These are phyloP conservation scores for Ceuthmochares aereus DNA, from an alignment of 2,113 vertebrate genomes.

Conservation along the genomic window DNA sequence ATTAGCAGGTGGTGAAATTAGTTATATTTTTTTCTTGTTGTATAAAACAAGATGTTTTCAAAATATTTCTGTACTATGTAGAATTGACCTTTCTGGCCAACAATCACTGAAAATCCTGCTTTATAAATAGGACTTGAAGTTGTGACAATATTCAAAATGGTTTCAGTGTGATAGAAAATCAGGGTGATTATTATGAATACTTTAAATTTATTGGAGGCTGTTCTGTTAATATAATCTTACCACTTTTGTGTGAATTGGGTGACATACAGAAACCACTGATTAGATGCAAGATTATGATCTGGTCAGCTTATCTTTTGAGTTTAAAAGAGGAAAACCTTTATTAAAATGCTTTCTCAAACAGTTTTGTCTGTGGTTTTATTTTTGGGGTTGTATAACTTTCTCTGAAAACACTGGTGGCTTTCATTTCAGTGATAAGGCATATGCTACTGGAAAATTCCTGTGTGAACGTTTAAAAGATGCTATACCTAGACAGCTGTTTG, in stretches of 20 bases:
- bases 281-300: neutral
- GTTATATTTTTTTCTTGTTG: neutral
- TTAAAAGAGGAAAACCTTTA: neutral
- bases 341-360: neutral
- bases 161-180: neutral
- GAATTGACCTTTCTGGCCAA: neutral
- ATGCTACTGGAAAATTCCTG: constrained; percentile 85
- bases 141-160: neutral
- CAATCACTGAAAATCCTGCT: neutral
- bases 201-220: neutral
- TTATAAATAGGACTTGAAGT: neutral
- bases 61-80: neutral
- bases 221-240: neutral
- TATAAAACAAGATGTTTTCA: neutral
- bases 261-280: neutral
- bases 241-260: neutral
- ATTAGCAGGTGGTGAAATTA: neutral
- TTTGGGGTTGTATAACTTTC: neutral
- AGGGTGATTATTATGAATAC: neutral
- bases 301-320: neutral
- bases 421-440: constrained; percentile 84
- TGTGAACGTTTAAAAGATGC: constrained; percentile 91
- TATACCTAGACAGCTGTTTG: constrained; percentile 95
- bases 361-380: neutral
- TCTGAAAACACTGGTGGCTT: neutral